Percentiles rank a stretch among this genome's conserved stretches.
These are phyloP conservation scores for Sigmodon hispidus DNA, from an alignment of 2,113 vertebrate species.

Conservation along the genomic window DNA sequence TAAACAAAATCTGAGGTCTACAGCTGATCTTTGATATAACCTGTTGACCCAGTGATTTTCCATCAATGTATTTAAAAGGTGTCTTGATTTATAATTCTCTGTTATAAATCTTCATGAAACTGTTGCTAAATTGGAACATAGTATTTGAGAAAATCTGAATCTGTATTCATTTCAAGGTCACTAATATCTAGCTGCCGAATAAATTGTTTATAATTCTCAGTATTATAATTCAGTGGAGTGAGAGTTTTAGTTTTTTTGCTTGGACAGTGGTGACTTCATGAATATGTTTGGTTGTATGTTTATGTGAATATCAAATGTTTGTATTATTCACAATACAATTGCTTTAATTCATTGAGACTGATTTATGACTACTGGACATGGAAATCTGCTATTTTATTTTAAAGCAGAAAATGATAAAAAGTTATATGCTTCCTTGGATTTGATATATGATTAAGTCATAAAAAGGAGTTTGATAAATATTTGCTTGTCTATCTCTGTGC, in stretches of 20 bases:
- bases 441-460: background rate
- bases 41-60: background rate
- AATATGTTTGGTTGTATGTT: background rate
- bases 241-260: background rate
- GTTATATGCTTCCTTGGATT: background rate
- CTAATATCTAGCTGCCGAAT: background rate
- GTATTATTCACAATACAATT: background rate
- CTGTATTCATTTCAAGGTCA: background rate
- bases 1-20: no score
- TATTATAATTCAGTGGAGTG: no score
- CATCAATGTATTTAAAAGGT: background rate
- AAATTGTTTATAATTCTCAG: background rate
- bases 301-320: background rate
- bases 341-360: background rate
- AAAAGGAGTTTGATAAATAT: background rate
- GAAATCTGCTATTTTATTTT: conserved; percentile 9
- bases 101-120: background rate
- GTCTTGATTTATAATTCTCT: background rate
- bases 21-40: background rate
- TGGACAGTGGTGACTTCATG: background rate
- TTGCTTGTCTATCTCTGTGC: background rate
- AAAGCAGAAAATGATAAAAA: conserved; percentile 1
- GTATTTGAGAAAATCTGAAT: background rate
- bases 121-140: no score
- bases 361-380: background rate